Conservation (phyloP, 2,113 vertebrate genomes). For the Grammomys dolichurus region DNA sequence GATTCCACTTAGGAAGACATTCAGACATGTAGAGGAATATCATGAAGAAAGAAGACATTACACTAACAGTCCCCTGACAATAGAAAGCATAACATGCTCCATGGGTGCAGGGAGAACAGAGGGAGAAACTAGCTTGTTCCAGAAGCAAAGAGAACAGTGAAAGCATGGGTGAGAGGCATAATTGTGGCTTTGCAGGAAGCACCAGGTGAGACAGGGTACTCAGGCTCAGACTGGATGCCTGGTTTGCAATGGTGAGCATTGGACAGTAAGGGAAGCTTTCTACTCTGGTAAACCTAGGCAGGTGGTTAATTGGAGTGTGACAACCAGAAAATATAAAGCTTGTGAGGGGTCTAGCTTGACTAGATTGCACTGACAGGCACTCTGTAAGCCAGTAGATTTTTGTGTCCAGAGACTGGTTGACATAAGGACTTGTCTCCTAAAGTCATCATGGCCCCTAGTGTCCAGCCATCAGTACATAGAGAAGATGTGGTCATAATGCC, state of each 20-base stretch:
- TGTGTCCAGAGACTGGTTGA: background rate
- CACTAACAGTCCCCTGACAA: background rate
- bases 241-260: background rate
- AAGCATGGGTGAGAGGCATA: background rate
- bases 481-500: background rate
- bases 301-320: background rate
- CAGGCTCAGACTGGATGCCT: background rate
- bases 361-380: background rate
- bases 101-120: background rate
- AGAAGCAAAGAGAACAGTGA: background rate
- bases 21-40: accelerated
- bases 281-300: background rate
- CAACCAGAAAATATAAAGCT: background rate
- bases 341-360: background rate
- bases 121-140: background rate
- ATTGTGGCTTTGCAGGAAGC: background rate
- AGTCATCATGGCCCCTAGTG: background rate
- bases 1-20: background rate
- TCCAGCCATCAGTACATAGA: background rate
- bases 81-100: background rate
- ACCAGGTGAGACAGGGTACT: background rate
- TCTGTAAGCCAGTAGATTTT: background rate
- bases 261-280: background rate
- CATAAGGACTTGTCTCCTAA: background rate
- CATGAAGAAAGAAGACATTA: background rate